Conservation (phyloP, 2,113 vertebrate species). For the Syrmaticus mikado region DNA sequence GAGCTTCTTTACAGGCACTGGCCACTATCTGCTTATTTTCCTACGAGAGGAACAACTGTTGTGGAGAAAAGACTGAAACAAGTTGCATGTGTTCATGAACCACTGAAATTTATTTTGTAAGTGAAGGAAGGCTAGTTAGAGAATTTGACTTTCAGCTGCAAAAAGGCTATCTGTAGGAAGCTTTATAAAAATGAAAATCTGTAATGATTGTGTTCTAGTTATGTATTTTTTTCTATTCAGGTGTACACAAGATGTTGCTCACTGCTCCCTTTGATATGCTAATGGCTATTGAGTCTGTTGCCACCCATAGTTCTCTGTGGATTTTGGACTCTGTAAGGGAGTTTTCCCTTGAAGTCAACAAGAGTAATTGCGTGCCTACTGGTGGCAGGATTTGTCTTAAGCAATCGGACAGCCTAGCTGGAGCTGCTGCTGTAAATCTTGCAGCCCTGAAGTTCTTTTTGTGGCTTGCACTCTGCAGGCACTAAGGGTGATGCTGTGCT, state of each 20-base stretch:
- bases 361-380: background rate
- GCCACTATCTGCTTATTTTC: background rate
- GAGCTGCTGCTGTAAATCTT: background rate
- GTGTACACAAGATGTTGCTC: background rate
- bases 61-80: background rate
- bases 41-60: background rate
- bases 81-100: background rate
- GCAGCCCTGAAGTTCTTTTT: background rate
- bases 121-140: background rate
- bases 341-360: background rate
- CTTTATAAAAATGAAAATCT: background rate
- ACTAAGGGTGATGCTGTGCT: background rate
- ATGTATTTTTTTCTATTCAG: background rate
- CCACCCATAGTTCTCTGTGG: rapidly evolving
- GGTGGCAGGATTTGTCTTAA: background rate
- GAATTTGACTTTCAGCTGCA: background rate
- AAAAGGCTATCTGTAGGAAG: background rate
- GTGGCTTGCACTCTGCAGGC: background rate
- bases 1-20: background rate
- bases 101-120: constrained; percentile 2
- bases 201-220: background rate
- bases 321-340: background rate
- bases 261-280: background rate
- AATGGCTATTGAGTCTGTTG: background rate
- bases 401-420: background rate